Evolutionary conservation across 2,888 invertebrate species (phyloP), one percentile per base, ranked within the genome.

Genomic region (Hypomecis atomaria): DNA sequence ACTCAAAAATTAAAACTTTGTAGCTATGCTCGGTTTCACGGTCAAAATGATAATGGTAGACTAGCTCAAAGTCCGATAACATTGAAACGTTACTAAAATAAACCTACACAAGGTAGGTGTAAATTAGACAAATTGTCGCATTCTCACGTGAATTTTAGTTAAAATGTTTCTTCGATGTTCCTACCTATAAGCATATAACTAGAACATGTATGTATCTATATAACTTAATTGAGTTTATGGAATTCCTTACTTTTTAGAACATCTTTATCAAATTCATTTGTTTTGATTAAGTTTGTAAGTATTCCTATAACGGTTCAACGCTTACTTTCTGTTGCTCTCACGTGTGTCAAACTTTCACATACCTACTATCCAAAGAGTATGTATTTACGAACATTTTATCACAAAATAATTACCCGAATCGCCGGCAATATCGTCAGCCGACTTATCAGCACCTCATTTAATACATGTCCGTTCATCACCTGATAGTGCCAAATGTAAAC

Each of bases 401-500:
- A 56, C 6, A 45, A 52, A 64, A 67, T 62, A 67, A 64, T 56
- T 64, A 71, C 71, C 71, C 57, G 58, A 47, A 62, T 43, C 11
- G 55, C 49, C 50, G 53, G 37, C 48, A 53, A 44, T 23, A 62
- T 37, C 44, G 53, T 60, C 10, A 59, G 47, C 62, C 55, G 40
- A 42, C 69, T 71, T 75, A 78, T 73, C 75, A 59, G 62, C 66
- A 71, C 74, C 55, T 58, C 69, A 67, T 63, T 45, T 75, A 74
- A 73, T 74, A 72, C 72, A 71, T 74, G 76, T 75, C 69, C 71
- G 79, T 79, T 76, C 77, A 77, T 79, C 80, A 81, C 79, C 78
- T 77, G 81, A 75, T 79, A 76, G 71, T 67, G 70, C 75, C 74
- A 78, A 80, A 82, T 82, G 88, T 89, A 91, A 92, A 91, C 90